Evolutionary conservation across 2,888 invertebrate genomes (phyloP).

Genomic region (Caenorhabditis auriculariae): DNA sequence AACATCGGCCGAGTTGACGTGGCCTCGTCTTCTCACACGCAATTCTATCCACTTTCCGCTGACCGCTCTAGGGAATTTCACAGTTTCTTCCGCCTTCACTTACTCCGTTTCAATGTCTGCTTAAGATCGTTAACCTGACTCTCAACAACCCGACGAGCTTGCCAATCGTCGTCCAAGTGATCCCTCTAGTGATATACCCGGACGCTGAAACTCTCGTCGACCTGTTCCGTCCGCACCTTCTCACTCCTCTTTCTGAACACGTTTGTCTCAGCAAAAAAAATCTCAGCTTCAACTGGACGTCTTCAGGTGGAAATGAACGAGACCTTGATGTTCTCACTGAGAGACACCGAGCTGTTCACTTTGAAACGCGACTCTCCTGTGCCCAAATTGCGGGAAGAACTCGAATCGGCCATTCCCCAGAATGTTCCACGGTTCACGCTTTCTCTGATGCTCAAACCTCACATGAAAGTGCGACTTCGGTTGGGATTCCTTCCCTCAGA

Average conservation of each 20-base stretch:
- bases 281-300: not conserved
- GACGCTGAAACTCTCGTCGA: conserved; percentile 69
- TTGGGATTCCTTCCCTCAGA: conserved; percentile 68
- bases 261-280: conserved; percentile 10
- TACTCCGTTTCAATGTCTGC: no score
- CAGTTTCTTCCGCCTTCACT: conserved; percentile 64
- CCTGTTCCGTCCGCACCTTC: conserved; percentile 55
- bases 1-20: conserved; percentile 73
- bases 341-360: conserved; percentile 61
- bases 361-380: conserved; percentile 63
- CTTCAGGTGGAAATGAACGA: conserved; percentile 65
- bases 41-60: conserved; percentile 73
- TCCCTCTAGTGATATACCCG: conserved; percentile 74
- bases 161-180: conserved; percentile 74
- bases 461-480: conserved; percentile 66
- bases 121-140: conserved; percentile 71
- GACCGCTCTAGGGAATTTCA: conserved; percentile 76
- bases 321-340: conserved; percentile 66
- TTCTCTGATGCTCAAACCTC: conserved; percentile 71
- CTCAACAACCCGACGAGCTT: conserved; percentile 76
- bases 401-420: conserved; percentile 61
- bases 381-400: conserved; percentile 64
- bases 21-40: conserved; percentile 70
- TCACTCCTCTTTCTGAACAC: conserved; percentile 30
- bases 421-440: conserved; percentile 66